Evolutionary conservation across 1,140 invertebrate species (phyloP), one percentile per base, ranked within the genome.

Genomic region (Colletes gigas): DNA sequence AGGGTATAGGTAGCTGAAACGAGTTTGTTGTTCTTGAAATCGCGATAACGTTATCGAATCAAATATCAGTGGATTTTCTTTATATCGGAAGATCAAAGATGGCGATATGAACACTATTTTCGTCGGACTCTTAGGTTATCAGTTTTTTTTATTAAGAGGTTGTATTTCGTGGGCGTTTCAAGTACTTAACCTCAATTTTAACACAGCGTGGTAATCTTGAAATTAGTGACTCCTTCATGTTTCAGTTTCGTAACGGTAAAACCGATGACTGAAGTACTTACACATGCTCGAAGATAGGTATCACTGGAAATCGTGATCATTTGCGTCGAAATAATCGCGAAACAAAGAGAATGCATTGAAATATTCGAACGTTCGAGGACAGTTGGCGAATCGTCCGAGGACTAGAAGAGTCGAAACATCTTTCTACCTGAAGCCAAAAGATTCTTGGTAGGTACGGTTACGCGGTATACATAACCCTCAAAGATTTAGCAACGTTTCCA

Each of bases 11-110:
- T 60, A 77, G 60, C 66, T 74, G 54, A 72, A 80, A 50, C 60
- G 60, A 79, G 63, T 44, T 73, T 57, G 57, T 83, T 59, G 62
- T 19, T 30, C 57, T 55, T 44, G 62, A 66, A 63, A 66, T 19
- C 19, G 66, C 54, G 50, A 15, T 19, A 67, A 44, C 21, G n/a
- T 44, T 55, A 55, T 74, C 60, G 4, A 54, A 17, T 4, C 8
- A 66, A 50, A 19, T 21, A 44, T 12, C 6, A 39, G 4, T 15
- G 41, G 39, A 30, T 60, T 62, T 60, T 62, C 15, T 0, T 30
- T 66, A 39, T 41, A 66, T 44, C 47, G 21, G 9, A 66, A 21
- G 50, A 30, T 21, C 17, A 55, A 44, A 44, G 4, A 63, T 14
- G 44, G 21, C 14, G 47, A 65, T 3, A 74, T 30, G 44, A 63